Percentiles rank a stretch among this genome's conserved stretches.
Evolutionary conservation across 2,797 vertebrate species (phyloP).

Genomic region (Trichosurus vulpecula): DNA sequence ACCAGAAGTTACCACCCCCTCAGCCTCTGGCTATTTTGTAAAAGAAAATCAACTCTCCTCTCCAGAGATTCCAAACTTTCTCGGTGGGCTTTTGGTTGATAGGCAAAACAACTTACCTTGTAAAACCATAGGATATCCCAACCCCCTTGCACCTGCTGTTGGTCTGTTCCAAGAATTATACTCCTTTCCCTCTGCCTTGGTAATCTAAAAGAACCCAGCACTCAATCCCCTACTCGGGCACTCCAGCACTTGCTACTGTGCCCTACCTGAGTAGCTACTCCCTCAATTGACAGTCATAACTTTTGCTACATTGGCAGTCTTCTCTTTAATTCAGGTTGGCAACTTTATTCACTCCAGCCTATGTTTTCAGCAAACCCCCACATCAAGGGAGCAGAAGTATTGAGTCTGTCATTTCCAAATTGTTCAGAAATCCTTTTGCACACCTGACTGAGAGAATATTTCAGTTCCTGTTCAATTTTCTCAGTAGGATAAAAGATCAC

Average conservation of each 20-base stretch:
- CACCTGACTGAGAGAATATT: not conserved
- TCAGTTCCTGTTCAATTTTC: not conserved
- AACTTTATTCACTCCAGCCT: not conserved
- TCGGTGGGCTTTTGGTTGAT: not conserved
- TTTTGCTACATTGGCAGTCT: not conserved
- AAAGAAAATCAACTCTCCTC: not conserved
- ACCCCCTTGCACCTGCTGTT: not conserved
- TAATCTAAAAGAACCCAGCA: not conserved
- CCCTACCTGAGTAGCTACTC: not conserved
- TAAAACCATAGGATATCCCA: not conserved
- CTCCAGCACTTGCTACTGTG: not conserved
- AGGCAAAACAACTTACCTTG: not conserved
- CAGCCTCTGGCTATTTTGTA: not conserved
- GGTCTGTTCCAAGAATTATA: not conserved
- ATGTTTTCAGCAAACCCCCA: not conserved
- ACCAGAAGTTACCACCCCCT: not conserved
- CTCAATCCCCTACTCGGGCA: not conserved
- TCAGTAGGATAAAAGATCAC: not conserved
- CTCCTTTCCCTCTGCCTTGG: not conserved
- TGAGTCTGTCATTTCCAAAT: not conserved
- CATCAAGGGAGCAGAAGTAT: not conserved
- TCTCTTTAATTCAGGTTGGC: not conserved
- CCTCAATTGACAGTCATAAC: not conserved
- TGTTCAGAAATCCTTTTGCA: not conserved
- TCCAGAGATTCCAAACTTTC: not conserved